Conservation (phyloP, 2,113 vertebrate genomes). For the Seriola rivoliana region DNA sequence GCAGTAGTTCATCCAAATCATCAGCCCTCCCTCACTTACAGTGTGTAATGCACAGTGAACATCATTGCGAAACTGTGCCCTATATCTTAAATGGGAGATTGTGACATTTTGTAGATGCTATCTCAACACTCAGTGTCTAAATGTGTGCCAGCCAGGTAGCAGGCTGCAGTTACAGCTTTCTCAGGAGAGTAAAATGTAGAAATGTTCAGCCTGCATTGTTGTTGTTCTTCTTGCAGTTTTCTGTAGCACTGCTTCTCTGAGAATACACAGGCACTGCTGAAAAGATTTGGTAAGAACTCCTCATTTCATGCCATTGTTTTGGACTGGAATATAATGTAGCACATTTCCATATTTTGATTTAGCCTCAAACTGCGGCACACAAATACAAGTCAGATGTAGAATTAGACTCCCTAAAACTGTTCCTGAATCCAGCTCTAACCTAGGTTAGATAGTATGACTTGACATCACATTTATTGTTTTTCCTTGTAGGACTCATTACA, state of each 20-base stretch:
- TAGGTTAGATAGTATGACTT: not conserved
- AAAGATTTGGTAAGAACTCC: conserved; percentile 11
- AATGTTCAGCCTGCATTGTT: conserved; percentile 20
- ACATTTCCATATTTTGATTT: not conserved
- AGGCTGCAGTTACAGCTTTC: conserved; percentile 48
- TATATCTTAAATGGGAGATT: not conserved
- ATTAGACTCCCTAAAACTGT: not conserved
- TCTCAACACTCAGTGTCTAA: conserved; percentile 32
- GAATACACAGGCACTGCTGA: not conserved
- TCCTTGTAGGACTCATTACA: not conserved
- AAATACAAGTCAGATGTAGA: not conserved
- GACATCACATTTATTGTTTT: not conserved
- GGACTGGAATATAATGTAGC: not conserved
- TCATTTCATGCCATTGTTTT: conserved; percentile 7
- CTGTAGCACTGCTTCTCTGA: conserved; percentile 23
- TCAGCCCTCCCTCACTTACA: not conserved
- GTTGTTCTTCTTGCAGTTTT: conserved; percentile 7
- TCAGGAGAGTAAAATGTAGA: conserved; percentile 19
- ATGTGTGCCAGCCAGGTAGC: conserved; percentile 30
- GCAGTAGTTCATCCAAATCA: conserved; percentile 17
- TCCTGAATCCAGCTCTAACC: not conserved
- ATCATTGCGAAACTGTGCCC: conserved; percentile 20
- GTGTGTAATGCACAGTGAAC: conserved; percentile 14
- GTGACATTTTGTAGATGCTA: conserved; percentile 25
- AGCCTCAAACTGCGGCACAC: not conserved